These are phyloP conservation scores for Aspidiotus rigidus DNA, from an alignment of 2,888 invertebrate species.

Conservation along the genomic window DNA sequence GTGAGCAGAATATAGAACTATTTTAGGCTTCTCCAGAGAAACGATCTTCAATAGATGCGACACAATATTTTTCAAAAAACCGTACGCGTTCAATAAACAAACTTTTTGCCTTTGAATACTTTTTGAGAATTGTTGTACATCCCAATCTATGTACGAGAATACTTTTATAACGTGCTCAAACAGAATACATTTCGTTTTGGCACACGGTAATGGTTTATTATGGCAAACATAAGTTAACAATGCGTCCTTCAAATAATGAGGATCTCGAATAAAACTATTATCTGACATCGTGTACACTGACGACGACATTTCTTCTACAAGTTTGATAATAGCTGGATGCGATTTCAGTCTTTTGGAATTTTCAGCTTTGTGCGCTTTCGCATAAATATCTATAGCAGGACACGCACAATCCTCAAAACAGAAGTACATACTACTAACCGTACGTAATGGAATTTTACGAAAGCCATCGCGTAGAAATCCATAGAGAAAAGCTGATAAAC, in stretches of 20 bases:
- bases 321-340: slow-evolving; percentile 62
- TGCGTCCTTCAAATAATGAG: slow-evolving; percentile 67
- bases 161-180: slow-evolving; percentile 63
- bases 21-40: slow-evolving; percentile 61
- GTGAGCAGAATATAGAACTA: slow-evolving; percentile 80
- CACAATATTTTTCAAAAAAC: slow-evolving; percentile 70
- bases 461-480: slow-evolving; percentile 52
- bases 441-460: slow-evolving; percentile 56
- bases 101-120: slow-evolving; percentile 54
- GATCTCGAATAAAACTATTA: slow-evolving; percentile 53
- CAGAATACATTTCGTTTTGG: slow-evolving; percentile 49
- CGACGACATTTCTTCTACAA: slow-evolving; percentile 57
- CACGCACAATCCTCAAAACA: slow-evolving; percentile 82
- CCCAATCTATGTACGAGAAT: slow-evolving; percentile 75
- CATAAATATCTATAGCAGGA: slow-evolving; percentile 54
- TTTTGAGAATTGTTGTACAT: slow-evolving; percentile 55
- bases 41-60: slow-evolving; percentile 73
- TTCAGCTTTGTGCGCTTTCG: slow-evolving; percentile 46
- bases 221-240: slow-evolving; percentile 79
- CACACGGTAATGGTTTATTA: slow-evolving; percentile 66
- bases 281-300: slow-evolving; percentile 59
- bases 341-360: slow-evolving; percentile 57
- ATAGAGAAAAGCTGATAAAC: slow-evolving; percentile 69
- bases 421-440: slow-evolving; percentile 72
- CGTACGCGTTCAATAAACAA: slow-evolving; percentile 68